Evolutionary conservation across 2,888 invertebrate genomes (phyloP), one percentile per base, ranked within the genome.

Genomic region (Pristionchus entomophagus): DNA sequence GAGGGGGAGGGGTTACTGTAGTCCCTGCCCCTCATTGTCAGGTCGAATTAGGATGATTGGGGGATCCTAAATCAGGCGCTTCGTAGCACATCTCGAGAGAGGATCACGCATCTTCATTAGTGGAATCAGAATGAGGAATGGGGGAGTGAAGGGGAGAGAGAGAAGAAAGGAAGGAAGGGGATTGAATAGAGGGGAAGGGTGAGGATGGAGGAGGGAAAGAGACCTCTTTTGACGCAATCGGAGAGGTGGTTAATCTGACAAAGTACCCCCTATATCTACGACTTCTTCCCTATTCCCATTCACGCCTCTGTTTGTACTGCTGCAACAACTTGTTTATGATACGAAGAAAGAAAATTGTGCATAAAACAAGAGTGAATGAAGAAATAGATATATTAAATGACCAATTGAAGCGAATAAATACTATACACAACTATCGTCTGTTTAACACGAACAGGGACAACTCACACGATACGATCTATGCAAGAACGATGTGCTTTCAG

Each of bases 121-220:
- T 73, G 41, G 73, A 41, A 73, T 73, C 73, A 73, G 73, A 73
- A 73, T 73, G 73, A 14, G 19, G 41, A 73, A 45, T 73, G 65
- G n/a, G n/a, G n/a, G n/a, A 41, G 26, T 73, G 41, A n/a, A 73
- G 41, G 73, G 69, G 45, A n/a, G 29, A 26, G 51, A 62, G 51
- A 69, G 69, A 84, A 32, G 84, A 69, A 84, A 32, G 29, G 49
- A 65, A 65, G 38, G 49, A 84, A 45, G 49, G 56, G 45, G 69
- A 84, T 35, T 41, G 62, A 51, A 62, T 59, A 41, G 65, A 84
- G 51, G 26, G 41, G n/a, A 51, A 65, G 69, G 69, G 26, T 32
- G 62, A 35, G 69, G 41, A 41, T 73, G 45, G 73, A 45, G 83
- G 56, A 35, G 62, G 53, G 65, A n/a, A n/a, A n/a, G n/a, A 32